Evolutionary conservation across 2,888 invertebrate species (phyloP), one percentile per base, ranked within the genome.

Genomic region (Drosophila rellima): DNA sequence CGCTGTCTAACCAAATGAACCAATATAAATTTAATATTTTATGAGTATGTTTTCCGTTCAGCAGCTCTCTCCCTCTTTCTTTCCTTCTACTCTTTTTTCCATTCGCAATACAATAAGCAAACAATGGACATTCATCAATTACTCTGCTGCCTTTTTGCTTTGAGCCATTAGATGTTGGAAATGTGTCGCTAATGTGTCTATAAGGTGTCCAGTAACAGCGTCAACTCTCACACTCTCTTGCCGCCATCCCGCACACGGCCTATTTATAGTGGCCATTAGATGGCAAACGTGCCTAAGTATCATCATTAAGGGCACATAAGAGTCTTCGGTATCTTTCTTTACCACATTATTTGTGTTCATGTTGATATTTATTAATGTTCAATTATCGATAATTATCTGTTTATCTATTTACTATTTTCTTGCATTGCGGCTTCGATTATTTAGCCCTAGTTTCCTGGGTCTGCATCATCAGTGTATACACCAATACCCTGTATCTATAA

Each of bases 21-120:
- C 65, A 71, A 80, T 75, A 82, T 84, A 84, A 82, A 80, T 75
- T 84, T 73, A 71, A 80, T 74, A 82, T 73, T 82, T 82, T 84
- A 81, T 70, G 81, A 61, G 60, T 66, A 52, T 64, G 62, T 56
- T 55, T 68, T 56, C 57, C 64, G 56, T 57, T 61, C 31, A 56
- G 29, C 13, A 56, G 6, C 6, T 13, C 52, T 31, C 18, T 17
- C 2, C 31, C 11, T 51, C 11, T 40, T 15, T 63, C 15, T 26
- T 4, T 37, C 37, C 33, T 2, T 26, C 26, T 26, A n/a, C 23
- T 64, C 57, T 44, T 18, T 45, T 35, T 55, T 18, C 20, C n/a
- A 13, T 35, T 40, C 35, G 20, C 31, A 52, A 54, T 15, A 62
- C 35, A 61, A 42, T 20, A 56, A 62, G 45, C 65, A 70, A 64